phyloP scores from a whole-genome alignment of 2,797 vertebrate genomes.

The Phrynocephalus guinanensis region DNA sequence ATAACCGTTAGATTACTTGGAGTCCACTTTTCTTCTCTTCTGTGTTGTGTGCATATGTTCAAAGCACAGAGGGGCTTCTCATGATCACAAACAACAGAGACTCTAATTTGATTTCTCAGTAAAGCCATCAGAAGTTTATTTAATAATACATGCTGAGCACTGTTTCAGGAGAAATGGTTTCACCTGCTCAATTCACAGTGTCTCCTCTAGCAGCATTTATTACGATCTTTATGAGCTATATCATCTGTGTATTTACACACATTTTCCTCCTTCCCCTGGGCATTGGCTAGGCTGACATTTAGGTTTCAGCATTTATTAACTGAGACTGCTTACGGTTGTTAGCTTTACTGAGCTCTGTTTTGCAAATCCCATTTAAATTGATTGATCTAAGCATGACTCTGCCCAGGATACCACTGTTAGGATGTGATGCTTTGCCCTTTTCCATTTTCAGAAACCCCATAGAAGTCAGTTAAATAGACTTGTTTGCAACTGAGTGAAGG shows the following conservation, averaged over 20 bases:
- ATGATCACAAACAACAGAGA: slow-evolving; percentile 46
- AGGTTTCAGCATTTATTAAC: slow-evolving; percentile 13
- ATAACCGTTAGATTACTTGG: background rate
- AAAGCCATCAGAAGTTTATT: slow-evolving; percentile 32
- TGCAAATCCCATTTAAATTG: slow-evolving; percentile 5
- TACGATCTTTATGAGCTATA: slow-evolving; percentile 28
- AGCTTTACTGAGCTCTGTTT: slow-evolving; percentile 10
- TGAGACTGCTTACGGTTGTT: background rate
- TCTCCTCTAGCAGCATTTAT: background rate
- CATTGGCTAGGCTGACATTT: background rate
- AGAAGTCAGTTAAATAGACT: background rate
- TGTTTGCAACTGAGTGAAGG: background rate
- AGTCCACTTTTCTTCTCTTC: background rate
- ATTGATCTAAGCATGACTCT: background rate
- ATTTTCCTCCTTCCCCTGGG: background rate
- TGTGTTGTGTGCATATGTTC: background rate
- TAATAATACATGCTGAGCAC: slow-evolving; percentile 49
- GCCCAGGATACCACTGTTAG: background rate
- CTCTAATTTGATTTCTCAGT: slow-evolving; percentile 29
- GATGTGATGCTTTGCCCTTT: slow-evolving; percentile 5
- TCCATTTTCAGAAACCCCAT: background rate
- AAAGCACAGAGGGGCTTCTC: background rate
- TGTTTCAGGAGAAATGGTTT: slow-evolving; percentile 44
- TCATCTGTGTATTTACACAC: slow-evolving; percentile 6
- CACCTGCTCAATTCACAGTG: background rate